Conservation (phyloP, 2,797 vertebrate species). For the Pipistrellus pygmaeus region DNA sequence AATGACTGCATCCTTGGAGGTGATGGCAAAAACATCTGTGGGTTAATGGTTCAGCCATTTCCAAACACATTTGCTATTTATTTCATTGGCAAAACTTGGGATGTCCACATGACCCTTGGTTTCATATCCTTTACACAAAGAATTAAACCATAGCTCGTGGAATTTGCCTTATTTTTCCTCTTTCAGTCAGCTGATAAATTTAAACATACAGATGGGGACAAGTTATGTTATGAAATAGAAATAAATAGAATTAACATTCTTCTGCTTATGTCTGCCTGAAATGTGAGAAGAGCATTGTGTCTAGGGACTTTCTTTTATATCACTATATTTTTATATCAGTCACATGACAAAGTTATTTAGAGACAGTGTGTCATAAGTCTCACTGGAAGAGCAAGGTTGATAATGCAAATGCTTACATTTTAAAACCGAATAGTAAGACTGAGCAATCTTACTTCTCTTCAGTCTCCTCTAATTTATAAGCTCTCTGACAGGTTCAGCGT, state of each 20-base stretch:
- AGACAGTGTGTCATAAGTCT: neutral
- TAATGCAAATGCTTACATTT: conserved; percentile 59
- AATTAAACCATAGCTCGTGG: neutral
- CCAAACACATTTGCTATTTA: neutral
- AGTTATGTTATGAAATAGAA: neutral
- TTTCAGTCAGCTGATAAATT: neutral
- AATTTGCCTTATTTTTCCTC: neutral
- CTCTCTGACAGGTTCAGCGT: neutral
- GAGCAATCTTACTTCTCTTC: neutral
- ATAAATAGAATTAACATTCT: neutral
- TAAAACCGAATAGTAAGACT: neutral
- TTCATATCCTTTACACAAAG: neutral
- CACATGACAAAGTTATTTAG: conserved; percentile 47
- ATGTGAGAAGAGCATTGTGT: neutral
- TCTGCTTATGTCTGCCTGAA: neutral
- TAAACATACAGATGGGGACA: neutral
- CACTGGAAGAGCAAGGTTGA: neutral
- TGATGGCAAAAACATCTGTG: neutral
- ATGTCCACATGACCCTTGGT: neutral
- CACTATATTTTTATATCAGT: conserved; percentile 41
- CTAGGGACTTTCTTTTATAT: conserved; percentile 22
- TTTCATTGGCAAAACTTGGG: neutral
- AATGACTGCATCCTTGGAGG: neutral
- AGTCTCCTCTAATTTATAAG: conserved; percentile 10
- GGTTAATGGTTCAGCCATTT: neutral